Conservation (phyloP, 1,140 invertebrate genomes). For the Drosophila mojavensis region DNA sequence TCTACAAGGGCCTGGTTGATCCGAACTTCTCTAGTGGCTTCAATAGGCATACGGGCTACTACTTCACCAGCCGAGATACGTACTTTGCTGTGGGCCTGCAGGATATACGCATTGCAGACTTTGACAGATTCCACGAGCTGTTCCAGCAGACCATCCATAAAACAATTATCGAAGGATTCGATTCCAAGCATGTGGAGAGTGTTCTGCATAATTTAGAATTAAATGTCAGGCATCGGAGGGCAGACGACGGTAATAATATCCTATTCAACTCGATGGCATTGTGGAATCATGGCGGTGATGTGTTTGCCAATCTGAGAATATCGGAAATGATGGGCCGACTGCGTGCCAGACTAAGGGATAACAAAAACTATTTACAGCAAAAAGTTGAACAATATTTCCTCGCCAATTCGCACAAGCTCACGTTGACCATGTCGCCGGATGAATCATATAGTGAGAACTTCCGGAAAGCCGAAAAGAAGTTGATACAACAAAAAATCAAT, state of each 20-base stretch:
- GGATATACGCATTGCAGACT: slow-evolving; percentile 90
- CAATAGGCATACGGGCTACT: slow-evolving; percentile 88
- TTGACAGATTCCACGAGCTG: slow-evolving; percentile 88
- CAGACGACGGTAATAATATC: slow-evolving; percentile 93
- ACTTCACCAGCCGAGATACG: slow-evolving; percentile 90
- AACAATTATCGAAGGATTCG: slow-evolving; percentile 91
- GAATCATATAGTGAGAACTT: slow-evolving; percentile 89
- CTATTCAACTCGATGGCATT: slow-evolving; percentile 89
- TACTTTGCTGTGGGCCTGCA: slow-evolving; percentile 93
- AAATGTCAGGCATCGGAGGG: slow-evolving; percentile 91
- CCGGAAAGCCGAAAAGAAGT: slow-evolving; percentile 87
- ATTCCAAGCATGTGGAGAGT: slow-evolving; percentile 91
- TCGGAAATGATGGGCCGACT: slow-evolving; percentile 88
- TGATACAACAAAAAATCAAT: slow-evolving; percentile 88
- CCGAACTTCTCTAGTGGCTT: slow-evolving; percentile 93
- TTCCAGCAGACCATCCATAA: slow-evolving; percentile 89
- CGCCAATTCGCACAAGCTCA: slow-evolving; percentile 91
- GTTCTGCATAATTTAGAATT: slow-evolving; percentile 95
- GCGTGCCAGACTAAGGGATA: slow-evolving; percentile 88
- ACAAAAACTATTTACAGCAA: slow-evolving; percentile 89
- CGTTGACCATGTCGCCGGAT: slow-evolving; percentile 93
- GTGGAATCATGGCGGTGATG: slow-evolving; percentile 95
- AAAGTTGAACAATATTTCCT: slow-evolving; percentile 92
- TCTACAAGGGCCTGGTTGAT: slow-evolving; percentile 94
- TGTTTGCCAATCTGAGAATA: slow-evolving; percentile 89